phyloP scores from a whole-genome alignment of 2,888 invertebrate genomes.

The Melanophora roralis region DNA sequence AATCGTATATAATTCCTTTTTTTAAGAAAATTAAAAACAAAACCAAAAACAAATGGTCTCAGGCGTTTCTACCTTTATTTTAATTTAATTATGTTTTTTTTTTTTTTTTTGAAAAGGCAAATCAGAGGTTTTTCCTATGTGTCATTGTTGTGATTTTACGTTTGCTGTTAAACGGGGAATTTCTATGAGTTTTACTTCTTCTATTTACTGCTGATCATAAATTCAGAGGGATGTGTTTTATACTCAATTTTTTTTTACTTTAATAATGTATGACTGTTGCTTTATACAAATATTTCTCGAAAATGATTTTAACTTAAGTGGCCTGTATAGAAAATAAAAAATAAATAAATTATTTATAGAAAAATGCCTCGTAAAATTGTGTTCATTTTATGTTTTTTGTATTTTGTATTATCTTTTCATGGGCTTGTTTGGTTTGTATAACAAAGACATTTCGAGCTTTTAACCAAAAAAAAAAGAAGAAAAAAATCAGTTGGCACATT shows the following conservation, averaged over 20 bases:
- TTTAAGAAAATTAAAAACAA: neutral
- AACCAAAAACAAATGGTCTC: neutral
- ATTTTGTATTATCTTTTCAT: neutral
- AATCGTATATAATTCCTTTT: neutral
- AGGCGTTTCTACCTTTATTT: neutral
- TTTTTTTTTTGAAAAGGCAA: neutral
- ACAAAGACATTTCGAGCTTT: slow-evolving; percentile 26
- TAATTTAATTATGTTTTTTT: neutral
- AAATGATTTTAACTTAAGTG: slow-evolving; percentile 29
- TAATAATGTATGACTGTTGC: neutral
- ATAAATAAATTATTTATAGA: neutral
- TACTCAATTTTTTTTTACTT: neutral
- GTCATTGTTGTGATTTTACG: slow-evolving; percentile 19
- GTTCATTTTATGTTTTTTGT: neutral
- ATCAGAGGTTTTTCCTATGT: slow-evolving; percentile 38
- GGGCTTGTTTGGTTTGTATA: neutral
- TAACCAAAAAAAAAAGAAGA: slow-evolving; percentile 10
- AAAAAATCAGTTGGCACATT: slow-evolving; percentile 41
- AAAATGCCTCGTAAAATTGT: slow-evolving; percentile 14
- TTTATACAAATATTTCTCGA: slow-evolving; percentile 21
- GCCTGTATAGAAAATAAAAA: neutral
- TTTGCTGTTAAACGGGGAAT: slow-evolving; percentile 3
- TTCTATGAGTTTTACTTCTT: neutral
- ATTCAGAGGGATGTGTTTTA: neutral
- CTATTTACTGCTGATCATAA: neutral